These are phyloP conservation scores for Caenorhabditis drosophilae DNA, from an alignment of 2,888 invertebrate genomes.

Conservation along the genomic window DNA sequence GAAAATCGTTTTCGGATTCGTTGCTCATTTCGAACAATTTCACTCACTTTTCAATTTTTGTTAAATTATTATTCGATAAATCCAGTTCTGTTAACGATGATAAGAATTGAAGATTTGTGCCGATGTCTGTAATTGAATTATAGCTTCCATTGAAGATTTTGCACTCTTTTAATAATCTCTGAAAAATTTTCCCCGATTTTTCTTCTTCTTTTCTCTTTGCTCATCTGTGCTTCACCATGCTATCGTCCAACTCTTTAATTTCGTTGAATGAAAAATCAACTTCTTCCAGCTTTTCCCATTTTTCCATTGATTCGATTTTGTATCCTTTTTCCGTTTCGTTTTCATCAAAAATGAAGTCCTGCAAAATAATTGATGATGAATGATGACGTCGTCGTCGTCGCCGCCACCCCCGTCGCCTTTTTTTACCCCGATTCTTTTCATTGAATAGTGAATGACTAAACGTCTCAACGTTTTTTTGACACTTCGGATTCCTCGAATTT, in stretches of 20 bases:
- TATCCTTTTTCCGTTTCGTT: conserved; percentile 69
- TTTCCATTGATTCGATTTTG: conserved; percentile 32
- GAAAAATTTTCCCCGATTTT: too few species aligned
- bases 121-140: conserved; percentile 79
- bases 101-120: conserved; percentile 79
- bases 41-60: conserved; percentile 75
- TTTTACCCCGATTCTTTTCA: conserved; percentile 70
- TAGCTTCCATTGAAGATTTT: conserved; percentile 75
- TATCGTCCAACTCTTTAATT: conserved; percentile 80
- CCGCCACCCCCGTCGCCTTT: neutral
- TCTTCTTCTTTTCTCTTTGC: neutral
- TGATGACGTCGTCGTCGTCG: neutral
- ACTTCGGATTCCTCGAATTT: conserved; percentile 67
- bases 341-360: conserved; percentile 82
- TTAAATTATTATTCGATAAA: conserved; percentile 81
- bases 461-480: conserved; percentile 76
- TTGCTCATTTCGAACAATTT: neutral
- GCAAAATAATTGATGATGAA: conserved; percentile 72
- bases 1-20: too few species aligned
- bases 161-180: conserved; percentile 72
- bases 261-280: conserved; percentile 83
- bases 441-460: conserved; percentile 77
- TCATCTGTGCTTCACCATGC: conserved; percentile 74
- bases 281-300: conserved; percentile 73
- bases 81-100: conserved; percentile 81